Evolutionary conservation across 2,888 invertebrate species (phyloP).

Genomic region (Caenorhabditis sp.): DNA sequence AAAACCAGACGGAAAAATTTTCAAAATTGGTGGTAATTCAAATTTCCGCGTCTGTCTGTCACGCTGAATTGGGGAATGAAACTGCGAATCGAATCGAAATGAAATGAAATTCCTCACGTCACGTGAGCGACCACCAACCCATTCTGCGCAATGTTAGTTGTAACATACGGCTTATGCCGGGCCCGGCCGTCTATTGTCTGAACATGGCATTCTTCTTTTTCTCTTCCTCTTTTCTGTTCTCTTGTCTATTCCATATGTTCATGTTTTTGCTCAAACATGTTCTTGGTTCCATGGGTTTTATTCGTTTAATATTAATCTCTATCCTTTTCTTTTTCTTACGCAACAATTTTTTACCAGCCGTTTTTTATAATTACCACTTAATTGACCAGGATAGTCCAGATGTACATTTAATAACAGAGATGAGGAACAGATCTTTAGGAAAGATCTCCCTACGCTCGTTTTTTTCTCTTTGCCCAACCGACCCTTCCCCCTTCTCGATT

Average conservation of each 20-base stretch:
- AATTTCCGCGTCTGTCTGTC: constrained; percentile 28
- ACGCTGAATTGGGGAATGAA: constrained; percentile 7
- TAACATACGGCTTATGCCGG: neutral
- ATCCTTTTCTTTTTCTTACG: too few relatives aligned
- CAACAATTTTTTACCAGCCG: too few relatives aligned
- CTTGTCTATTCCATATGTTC: neutral
- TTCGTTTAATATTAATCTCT: too few relatives aligned
- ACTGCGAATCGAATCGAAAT: neutral
- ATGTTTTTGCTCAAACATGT: neutral
- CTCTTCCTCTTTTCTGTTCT: too few relatives aligned
- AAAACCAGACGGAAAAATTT: neutral
- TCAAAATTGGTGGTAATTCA: constrained; percentile 16
- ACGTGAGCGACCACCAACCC: constrained; percentile 16
- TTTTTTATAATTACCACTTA: too few relatives aligned
- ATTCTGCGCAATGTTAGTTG: constrained; percentile 2
- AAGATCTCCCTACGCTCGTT: too few relatives aligned
- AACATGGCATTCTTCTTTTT: constrained; percentile 4
- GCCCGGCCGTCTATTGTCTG: constrained; percentile 1
- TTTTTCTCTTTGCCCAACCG: too few relatives aligned
- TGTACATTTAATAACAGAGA: too few relatives aligned
- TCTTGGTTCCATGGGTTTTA: too few relatives aligned
- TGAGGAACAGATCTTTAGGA: too few relatives aligned
- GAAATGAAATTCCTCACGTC: constrained; percentile 41
- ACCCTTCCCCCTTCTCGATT: neutral
- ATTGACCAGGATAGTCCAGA: too few relatives aligned